Evolutionary conservation across 2,888 invertebrate species (phyloP).

Genomic region (Cylindroiulus punctatus): DNA sequence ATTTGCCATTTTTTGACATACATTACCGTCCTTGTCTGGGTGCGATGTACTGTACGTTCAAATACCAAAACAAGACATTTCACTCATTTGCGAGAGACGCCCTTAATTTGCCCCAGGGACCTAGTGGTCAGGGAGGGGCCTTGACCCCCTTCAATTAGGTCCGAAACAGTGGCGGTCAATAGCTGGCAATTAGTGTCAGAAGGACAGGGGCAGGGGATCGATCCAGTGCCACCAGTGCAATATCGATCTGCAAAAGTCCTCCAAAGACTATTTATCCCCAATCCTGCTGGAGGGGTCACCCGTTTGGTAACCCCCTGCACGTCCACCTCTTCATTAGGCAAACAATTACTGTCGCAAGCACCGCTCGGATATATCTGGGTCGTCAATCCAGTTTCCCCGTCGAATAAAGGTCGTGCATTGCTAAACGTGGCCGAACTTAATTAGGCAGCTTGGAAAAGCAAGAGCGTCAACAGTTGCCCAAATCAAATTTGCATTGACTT

Average conservation of each 20-base stretch:
- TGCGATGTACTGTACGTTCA: no score
- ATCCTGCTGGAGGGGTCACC: neutral
- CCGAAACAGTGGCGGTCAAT: neutral
- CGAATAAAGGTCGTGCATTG: conserved; percentile 16
- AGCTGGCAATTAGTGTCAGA: neutral
- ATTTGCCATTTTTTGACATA: no score
- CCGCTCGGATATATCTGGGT: neutral
- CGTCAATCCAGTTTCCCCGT: neutral
- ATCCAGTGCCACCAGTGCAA: neutral
- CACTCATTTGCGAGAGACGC: no score
- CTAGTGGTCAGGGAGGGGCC: neutral
- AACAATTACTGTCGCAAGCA: conserved; percentile 24
- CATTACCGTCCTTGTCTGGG: no score
- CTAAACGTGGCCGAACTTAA: conserved; percentile 8
- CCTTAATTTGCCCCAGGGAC: no score
- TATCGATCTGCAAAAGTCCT: neutral
- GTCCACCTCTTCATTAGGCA: neutral
- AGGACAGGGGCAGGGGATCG: neutral
- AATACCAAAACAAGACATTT: no score
- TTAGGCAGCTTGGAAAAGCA: neutral
- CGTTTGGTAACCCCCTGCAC: neutral
- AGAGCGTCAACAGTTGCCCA: neutral
- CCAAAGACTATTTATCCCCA: neutral
- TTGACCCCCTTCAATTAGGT: neutral
- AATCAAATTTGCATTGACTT: conserved; percentile 14